Evolutionary conservation across 2,113 vertebrate genomes (phyloP).

Genomic region (Dasypus novemcinctus): DNA sequence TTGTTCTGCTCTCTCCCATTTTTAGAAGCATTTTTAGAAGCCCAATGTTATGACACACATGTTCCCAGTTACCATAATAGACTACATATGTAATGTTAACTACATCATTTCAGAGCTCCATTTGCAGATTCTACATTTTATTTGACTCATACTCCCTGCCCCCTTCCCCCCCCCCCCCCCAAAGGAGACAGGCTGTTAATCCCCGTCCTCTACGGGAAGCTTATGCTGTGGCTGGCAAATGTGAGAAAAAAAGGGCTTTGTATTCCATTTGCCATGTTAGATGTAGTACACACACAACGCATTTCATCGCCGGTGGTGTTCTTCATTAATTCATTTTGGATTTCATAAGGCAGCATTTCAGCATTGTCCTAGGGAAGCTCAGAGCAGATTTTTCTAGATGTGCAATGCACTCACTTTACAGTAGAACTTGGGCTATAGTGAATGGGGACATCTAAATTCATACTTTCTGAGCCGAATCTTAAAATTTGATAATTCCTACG

Average conservation of each 20-base stretch:
- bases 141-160: slow-evolving; percentile 20
- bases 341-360: neutral
- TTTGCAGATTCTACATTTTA: slow-evolving; percentile 58
- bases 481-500: neutral
- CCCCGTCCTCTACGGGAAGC: slow-evolving; percentile 50
- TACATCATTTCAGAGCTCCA: slow-evolving; percentile 59
- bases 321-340: slow-evolving; percentile 74
- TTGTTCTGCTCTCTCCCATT: slow-evolving; percentile 60
- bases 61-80: slow-evolving; percentile 67
- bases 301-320: slow-evolving; percentile 52
- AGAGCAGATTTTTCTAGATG: slow-evolving; percentile 47
- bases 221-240: slow-evolving; percentile 59
- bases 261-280: slow-evolving; percentile 50
- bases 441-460: neutral
- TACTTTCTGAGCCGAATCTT: neutral
- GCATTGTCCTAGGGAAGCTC: slow-evolving; percentile 30
- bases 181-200: slow-evolving; percentile 47
- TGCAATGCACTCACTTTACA: neutral
- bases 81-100: slow-evolving; percentile 70
- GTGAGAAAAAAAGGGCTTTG: slow-evolving; percentile 55
- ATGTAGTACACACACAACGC: slow-evolving; percentile 53
- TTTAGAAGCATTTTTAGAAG: slow-evolving; percentile 57
- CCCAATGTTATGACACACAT: slow-evolving; percentile 49
- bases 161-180: neutral
- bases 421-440: neutral